Base-by-base conservation (phyloP, 2,797 vertebrate genomes). In the Poecile montanus region DNA sequence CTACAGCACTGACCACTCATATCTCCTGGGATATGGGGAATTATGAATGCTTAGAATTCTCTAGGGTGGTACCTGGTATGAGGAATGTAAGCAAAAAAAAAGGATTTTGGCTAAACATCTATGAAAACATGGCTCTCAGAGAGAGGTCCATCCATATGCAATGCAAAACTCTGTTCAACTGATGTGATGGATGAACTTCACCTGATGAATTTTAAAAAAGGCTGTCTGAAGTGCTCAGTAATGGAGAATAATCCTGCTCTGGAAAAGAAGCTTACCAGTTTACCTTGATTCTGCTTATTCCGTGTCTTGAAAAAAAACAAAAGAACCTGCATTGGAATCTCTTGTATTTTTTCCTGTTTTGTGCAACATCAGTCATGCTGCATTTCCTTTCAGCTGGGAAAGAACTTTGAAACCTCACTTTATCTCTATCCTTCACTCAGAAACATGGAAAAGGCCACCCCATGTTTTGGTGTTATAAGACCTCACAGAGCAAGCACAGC, bases 71-170 rank as follows among this genome's bases (percentile, higher is more conserved):
- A 74, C 25, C 15, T 34, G 25, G 44, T 54, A 80, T 83, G 40
- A 78, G 56, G 44, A 95, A 95, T 68, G 86, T n/a, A 91, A 92
- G 73, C 16, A 88, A 77, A 79, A 81, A 26, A 2, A 29, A 17
- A 25, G 1, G 1, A 36, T 27, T 66, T 91, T 93, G 81, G 68
- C 75, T 85, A 74, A 87, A 54, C 5, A 34, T 62, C 74, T 62
- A 57, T 32, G 3, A n/a, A 79, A 54, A 71, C 57, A 73, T 25
- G 16, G 4, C 20, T 94, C 84, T 88, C 40, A 70, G 68, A 62
- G 40, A 66, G 85, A 94, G 47, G 79, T 92, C 79, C 40, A 66
- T 93, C 83, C 58, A 89, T 83, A 77, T 70, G 56, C 66, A 94
- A 85, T 92, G 36, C 26, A 89, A 84, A 72, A 65, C 36, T 91